Evolutionary conservation across 2,113 vertebrate species (phyloP).

Genomic region (Micromys minutus): DNA sequence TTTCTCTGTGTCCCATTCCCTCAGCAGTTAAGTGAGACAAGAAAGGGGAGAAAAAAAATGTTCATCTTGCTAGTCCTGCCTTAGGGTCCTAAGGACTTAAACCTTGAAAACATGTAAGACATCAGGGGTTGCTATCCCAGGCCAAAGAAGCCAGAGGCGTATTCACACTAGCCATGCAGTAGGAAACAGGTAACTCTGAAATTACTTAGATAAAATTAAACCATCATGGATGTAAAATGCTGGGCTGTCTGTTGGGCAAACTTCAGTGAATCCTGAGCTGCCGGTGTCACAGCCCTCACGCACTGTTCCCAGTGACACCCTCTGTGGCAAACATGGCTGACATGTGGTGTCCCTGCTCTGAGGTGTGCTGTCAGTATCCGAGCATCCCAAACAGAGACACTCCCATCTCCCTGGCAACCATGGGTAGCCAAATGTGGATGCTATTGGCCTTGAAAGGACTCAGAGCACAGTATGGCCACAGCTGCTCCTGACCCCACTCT

Average conservation of each 20-base stretch:
- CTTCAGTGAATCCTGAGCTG: accelerated
- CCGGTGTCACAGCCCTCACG: accelerated
- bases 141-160: accelerated
- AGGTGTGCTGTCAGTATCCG: not conserved
- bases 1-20: not conserved
- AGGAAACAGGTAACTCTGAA: not conserved
- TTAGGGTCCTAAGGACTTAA: accelerated
- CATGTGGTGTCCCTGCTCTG: not conserved
- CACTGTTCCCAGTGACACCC: not conserved
- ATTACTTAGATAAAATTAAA: not conserved
- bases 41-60: not conserved
- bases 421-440: too few relatives aligned
- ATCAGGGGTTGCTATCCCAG: accelerated
- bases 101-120: accelerated
- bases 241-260: not conserved
- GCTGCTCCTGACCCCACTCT: accelerated
- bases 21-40: not conserved
- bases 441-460: accelerated
- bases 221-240: accelerated
- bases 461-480: accelerated
- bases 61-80: accelerated
- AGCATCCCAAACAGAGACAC: too few relatives aligned
- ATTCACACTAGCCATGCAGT: too few relatives aligned
- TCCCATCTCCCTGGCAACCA: accelerated
- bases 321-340: not conserved